Conservation (phyloP, 1,140 invertebrate species). For the Aphelenchoides fujianensis region DNA sequence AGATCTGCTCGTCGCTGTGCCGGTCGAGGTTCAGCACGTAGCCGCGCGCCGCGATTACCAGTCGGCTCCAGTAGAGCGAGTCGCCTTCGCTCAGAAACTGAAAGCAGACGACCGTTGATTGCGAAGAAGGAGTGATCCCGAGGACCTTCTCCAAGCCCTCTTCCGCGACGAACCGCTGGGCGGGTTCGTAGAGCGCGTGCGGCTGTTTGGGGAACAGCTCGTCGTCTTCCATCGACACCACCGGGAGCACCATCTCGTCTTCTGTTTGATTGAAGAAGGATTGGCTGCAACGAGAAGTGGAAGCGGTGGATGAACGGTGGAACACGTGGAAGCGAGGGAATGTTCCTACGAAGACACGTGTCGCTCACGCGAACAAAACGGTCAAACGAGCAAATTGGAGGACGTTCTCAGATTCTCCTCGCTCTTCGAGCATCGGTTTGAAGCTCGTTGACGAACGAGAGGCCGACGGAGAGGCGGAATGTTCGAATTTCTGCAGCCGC, state of each 20-base stretch:
- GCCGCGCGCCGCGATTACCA: constrained; percentile 48
- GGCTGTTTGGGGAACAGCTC: constrained; percentile 47
- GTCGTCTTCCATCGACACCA: constrained; percentile 52
- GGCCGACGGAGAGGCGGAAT: too few species aligned
- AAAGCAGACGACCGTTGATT: constrained; percentile 12
- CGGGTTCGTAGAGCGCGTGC: constrained; percentile 16
- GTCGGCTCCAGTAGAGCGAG: constrained; percentile 53
- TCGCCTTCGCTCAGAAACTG: constrained; percentile 33
- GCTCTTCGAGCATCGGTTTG: too few species aligned
- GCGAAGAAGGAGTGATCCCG: constrained; percentile 8
- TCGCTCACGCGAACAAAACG: too few species aligned
- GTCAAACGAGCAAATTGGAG: too few species aligned
- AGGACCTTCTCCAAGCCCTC: background rate
- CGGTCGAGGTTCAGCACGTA: constrained; percentile 46
- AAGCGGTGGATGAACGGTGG: too few species aligned
- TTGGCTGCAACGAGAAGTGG: too few species aligned
- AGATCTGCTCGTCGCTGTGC: constrained; percentile 46
- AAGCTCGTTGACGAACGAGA: too few species aligned
- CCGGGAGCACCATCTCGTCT: constrained; percentile 22
- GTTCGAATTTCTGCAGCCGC: too few species aligned
- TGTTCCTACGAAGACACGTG: too few species aligned
- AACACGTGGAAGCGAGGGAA: too few species aligned
- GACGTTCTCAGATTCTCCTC: too few species aligned
- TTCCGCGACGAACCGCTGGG: background rate
- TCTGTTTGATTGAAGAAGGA: too few species aligned